Percentiles rank a stretch among this genome's conserved stretches.
Conservation (phyloP, 2,797 vertebrate genomes). For the Halcyon smyrnensis region DNA sequence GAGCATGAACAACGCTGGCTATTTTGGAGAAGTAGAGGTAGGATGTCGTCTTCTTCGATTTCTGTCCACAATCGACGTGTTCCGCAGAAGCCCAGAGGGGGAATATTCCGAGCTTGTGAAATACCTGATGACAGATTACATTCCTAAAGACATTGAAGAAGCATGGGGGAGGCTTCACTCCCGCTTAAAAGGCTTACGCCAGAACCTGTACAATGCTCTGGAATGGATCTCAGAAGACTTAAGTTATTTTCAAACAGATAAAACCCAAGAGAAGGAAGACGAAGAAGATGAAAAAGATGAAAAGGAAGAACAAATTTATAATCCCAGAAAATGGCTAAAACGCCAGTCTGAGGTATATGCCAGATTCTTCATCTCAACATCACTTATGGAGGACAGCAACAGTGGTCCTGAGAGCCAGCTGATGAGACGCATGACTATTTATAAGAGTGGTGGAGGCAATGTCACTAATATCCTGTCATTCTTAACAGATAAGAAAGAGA, state of each 20-base stretch:
- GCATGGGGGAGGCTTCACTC: constrained; percentile 81
- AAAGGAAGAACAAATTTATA: constrained; percentile 73
- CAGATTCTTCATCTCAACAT: constrained; percentile 76
- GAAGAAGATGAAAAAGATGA: constrained; percentile 68
- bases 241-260: constrained; percentile 87
- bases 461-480: constrained; percentile 82
- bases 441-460: constrained; percentile 80
- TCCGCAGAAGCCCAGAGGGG: constrained; percentile 41
- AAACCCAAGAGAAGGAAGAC: constrained; percentile 58
- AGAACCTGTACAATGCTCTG: constrained; percentile 78
- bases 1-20: constrained; percentile 77
- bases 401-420: constrained; percentile 35
- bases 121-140: constrained; percentile 82
- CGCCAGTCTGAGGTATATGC: constrained; percentile 78
- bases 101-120: constrained; percentile 75
- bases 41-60: constrained; percentile 81
- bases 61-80: constrained; percentile 76
- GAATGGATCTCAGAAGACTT: constrained; percentile 88
- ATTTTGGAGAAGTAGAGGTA: constrained; percentile 82
- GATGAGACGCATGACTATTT: constrained; percentile 81
- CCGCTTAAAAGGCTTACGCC: constrained; percentile 79
- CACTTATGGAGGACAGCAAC: not conserved
- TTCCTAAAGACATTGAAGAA: constrained; percentile 77
- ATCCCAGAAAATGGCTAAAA: constrained; percentile 81
- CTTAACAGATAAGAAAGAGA: constrained; percentile 74